Evolutionary conservation across 2,888 invertebrate species (phyloP).

Genomic region (Therioaphis trifolii): DNA sequence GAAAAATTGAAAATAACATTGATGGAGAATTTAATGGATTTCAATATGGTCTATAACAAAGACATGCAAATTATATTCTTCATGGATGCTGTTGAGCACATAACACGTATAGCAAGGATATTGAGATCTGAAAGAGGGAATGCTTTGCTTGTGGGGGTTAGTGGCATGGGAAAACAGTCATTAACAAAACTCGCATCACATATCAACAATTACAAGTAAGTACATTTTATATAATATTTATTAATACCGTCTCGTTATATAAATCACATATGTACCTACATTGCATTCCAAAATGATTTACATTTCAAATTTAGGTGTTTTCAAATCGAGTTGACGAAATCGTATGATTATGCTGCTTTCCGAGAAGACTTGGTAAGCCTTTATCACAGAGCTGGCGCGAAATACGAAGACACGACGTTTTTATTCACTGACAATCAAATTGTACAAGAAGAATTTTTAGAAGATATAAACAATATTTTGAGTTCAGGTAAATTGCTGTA

Average conservation of each 20-base stretch:
- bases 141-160: conserved; percentile 89
- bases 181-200: conserved; percentile 88
- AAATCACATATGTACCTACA: not conserved
- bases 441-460: conserved; percentile 89
- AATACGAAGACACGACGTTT: conserved; percentile 87
- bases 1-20: conserved; percentile 84
- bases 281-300: not conserved
- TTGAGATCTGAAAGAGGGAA: conserved; percentile 92
- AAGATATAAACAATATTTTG: conserved; percentile 92
- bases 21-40: conserved; percentile 88
- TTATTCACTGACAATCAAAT: conserved; percentile 90
- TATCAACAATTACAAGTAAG: conserved; percentile 93
- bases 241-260: no score
- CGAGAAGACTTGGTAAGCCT: conserved; percentile 87
- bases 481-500: conserved; percentile 81
- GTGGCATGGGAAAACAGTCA: conserved; percentile 93
- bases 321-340: conserved; percentile 87
- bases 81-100: conserved; percentile 93
- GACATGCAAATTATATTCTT: conserved; percentile 95
- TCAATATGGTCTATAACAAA: conserved; percentile 94
- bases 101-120: conserved; percentile 89
- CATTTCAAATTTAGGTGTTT: conserved; percentile 74
- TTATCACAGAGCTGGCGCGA: conserved; percentile 84
- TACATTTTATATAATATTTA: no score
- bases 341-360: conserved; percentile 79